Evolutionary conservation across 2,797 vertebrate species (phyloP).

Genomic region (Aeoliscus strigatus): DNA sequence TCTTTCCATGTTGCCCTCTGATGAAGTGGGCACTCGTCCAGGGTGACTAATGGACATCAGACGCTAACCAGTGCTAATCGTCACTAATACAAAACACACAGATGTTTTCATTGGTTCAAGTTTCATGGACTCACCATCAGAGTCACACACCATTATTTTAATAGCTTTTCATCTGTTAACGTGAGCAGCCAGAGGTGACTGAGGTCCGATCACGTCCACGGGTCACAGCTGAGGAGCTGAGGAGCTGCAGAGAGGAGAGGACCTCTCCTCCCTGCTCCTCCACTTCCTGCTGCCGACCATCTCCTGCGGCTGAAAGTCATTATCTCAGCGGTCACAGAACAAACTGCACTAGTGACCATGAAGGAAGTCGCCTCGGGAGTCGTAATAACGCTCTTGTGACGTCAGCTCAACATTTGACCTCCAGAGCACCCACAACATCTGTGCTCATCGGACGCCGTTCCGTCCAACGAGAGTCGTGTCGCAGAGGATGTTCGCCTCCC

Average conservation of each 20-base stretch:
- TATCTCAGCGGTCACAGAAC: slow-evolving; percentile 7
- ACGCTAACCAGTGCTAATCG: no score
- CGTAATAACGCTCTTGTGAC: slow-evolving; percentile 20
- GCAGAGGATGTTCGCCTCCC: no score
- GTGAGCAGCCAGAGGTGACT: slow-evolving; percentile 29
- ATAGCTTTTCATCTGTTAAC: slow-evolving; percentile 41
- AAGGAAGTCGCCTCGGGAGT: slow-evolving; percentile 13
- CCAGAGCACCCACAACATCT: not conserved
- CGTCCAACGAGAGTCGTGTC: no score
- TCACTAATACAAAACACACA: no score
- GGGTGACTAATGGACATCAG: no score
- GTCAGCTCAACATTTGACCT: slow-evolving; percentile 14
- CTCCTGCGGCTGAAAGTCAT: slow-evolving; percentile 16
- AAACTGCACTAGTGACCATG: slow-evolving; percentile 13
- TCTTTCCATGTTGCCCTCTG: no score
- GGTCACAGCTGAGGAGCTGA: no score
- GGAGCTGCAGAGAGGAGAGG: not conserved
- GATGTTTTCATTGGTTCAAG: no score
- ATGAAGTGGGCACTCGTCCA: no score
- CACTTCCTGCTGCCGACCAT: slow-evolving; percentile 11
- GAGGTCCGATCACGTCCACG: slow-evolving; percentile 4
- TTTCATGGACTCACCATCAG: not conserved
- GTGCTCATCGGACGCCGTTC: no score
- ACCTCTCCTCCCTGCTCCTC: not conserved
- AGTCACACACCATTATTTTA: slow-evolving; percentile 38